A percentile compares a stretch with the other conserved stretches of the same genome.
Evolutionary conservation across 2,888 invertebrate species (phyloP).

Genomic region (Polymixis lichenea): DNA sequence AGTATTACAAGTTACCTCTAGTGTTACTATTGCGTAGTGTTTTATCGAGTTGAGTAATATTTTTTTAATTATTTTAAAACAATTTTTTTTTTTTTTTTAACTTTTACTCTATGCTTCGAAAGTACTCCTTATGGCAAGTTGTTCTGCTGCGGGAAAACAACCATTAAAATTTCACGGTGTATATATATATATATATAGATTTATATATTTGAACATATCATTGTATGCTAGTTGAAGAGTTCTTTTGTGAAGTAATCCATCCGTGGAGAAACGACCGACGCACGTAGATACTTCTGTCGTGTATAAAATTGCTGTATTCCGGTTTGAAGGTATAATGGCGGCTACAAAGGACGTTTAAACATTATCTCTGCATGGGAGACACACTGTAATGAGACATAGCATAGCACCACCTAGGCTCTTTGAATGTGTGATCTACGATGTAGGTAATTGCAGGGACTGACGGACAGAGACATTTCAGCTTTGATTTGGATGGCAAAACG

Average conservation of each 20-base stretch:
- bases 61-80: too few species aligned
- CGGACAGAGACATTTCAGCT: neutral
- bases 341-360: neutral
- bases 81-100: too few species aligned
- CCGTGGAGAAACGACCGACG: neutral
- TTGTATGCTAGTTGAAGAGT: neutral
- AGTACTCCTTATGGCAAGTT: too few species aligned
- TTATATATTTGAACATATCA: neutral
- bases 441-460: neutral
- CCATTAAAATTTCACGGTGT: too few species aligned
- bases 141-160: too few species aligned
- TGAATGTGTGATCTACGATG: neutral
- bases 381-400: neutral
- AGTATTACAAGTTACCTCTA: too few species aligned
- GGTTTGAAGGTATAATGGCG: constrained; percentile 5
- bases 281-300: neutral
- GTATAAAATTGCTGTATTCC: constrained; percentile 7
- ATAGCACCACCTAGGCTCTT: neutral
- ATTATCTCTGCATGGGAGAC: neutral
- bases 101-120: too few species aligned
- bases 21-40: too few species aligned
- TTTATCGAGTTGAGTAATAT: too few species aligned
- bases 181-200: too few species aligned
- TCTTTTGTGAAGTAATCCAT: neutral
- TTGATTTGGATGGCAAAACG: neutral